A percentile compares a stretch with the other conserved stretches of the same genome.
Conservation (phyloP, 1,140 invertebrate species). For the Leptoteleia sp. region DNA sequence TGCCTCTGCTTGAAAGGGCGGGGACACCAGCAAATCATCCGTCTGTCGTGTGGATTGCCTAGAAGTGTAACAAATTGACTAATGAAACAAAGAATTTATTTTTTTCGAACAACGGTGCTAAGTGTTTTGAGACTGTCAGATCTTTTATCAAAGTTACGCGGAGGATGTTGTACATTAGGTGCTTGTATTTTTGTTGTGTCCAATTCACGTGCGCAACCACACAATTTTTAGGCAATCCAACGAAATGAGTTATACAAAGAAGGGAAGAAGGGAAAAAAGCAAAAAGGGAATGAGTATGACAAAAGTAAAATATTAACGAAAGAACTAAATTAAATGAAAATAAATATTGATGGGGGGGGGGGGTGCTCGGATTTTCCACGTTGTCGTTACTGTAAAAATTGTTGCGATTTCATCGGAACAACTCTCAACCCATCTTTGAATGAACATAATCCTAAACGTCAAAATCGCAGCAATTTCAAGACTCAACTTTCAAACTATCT, state of each 20-base stretch:
- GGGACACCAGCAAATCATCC: constrained; percentile 75
- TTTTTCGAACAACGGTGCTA: constrained; percentile 78
- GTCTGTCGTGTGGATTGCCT: constrained; percentile 77
- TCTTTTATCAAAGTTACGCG: constrained; percentile 72
- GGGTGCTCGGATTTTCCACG: constrained; percentile 10
- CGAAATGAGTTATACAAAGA: constrained; percentile 53
- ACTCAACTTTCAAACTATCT: background rate
- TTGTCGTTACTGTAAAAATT: constrained; percentile 4
- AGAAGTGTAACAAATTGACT: constrained; percentile 50
- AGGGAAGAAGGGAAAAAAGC: no score
- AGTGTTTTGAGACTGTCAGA: constrained; percentile 71
- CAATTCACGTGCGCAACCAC: background rate
- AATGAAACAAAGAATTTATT: constrained; percentile 60
- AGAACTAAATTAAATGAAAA: background rate
- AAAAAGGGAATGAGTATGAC: no score
- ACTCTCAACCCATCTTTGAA: no score
- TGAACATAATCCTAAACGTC: background rate
- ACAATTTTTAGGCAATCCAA: constrained; percentile 73
- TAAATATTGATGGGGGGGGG: constrained; percentile 6
- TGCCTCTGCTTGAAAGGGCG: constrained; percentile 69
- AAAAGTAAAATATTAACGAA: constrained; percentile 1
- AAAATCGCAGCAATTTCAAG: background rate
- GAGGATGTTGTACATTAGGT: constrained; percentile 69
- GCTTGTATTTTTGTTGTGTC: constrained; percentile 73
- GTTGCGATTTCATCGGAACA: background rate